These are phyloP conservation scores for Hycleus phaleratus DNA, from an alignment of 1,140 invertebrate species.

Conservation along the genomic window DNA sequence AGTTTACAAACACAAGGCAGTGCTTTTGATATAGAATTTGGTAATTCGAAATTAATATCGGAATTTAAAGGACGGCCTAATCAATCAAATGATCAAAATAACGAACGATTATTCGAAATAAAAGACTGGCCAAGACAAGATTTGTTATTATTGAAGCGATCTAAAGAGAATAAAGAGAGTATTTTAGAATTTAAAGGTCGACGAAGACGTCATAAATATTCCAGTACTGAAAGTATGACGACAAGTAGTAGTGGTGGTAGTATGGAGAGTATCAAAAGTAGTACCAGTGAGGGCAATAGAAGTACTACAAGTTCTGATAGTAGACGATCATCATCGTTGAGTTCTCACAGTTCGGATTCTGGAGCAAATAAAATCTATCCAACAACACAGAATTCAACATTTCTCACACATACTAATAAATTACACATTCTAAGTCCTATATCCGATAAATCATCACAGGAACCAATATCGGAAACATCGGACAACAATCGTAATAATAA, in stretches of 20 bases:
- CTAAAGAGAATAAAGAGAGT: slow-evolving; percentile 51
- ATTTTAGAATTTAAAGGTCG: slow-evolving; percentile 62
- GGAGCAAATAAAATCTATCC: slow-evolving; percentile 47
- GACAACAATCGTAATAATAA: slow-evolving; percentile 72
- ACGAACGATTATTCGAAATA: slow-evolving; percentile 46
- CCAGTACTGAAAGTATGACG: slow-evolving; percentile 77
- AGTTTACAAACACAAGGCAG: slow-evolving; percentile 39
- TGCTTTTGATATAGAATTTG: slow-evolving; percentile 46
- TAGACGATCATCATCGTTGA: slow-evolving; percentile 66
- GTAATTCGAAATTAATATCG: slow-evolving; percentile 34
- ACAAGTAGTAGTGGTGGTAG: slow-evolving; percentile 76
- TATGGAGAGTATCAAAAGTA: slow-evolving; percentile 74
- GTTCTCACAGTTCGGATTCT: slow-evolving; percentile 76
- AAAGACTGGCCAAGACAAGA: slow-evolving; percentile 56
- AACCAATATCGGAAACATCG: slow-evolving; percentile 68
- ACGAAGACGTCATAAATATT: slow-evolving; percentile 61
- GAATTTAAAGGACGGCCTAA: slow-evolving; percentile 40
- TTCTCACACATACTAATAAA: slow-evolving; percentile 61
- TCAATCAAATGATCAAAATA: slow-evolving; percentile 33
- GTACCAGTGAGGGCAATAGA: slow-evolving; percentile 72
- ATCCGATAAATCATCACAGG: slow-evolving; percentile 83
- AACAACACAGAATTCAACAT: slow-evolving; percentile 33
- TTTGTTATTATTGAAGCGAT: slow-evolving; percentile 59
- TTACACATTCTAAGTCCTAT: slow-evolving; percentile 80
- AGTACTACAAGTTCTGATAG: slow-evolving; percentile 74